Base-by-base conservation (phyloP, 2,113 vertebrate genomes). In the Ptyas mucosa region DNA sequence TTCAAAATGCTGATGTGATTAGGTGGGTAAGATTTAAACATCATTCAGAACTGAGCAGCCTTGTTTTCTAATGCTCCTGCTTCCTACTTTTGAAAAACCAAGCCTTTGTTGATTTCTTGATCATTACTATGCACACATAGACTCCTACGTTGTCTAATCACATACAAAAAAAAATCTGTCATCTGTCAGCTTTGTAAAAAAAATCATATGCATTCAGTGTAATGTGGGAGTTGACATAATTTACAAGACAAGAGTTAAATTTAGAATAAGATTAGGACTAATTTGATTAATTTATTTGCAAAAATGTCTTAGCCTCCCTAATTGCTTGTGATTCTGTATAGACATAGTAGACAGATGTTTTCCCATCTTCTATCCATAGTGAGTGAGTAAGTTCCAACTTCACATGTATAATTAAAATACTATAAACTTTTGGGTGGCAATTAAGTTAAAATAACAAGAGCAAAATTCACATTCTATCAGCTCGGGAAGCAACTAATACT, bases 271-370 rank as follows among this genome's bases (percentile, higher is more conserved):
- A 87, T 92, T 20, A 21, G 55, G 88, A 95, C 93, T 94, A 95
- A 96, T 93, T 54, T 90, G 87, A 94, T 92, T 95, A 94, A 51
- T 94, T 95, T 89, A 94, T 96, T 97, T 96, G 95, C 93, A 94
- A 94, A 94, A 93, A 92, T 53, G 93, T 92, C 85, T 2, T 64
- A 91, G 57, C 53, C 81, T 96, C 43, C n/a, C 21, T 95, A 96
- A 95, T 89, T 96, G 91, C 94, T 94, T 10, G 2, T 96, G 90
- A 94, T 88, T 95, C 95, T 96, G 88, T 95, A 96, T 94, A 95
- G 94, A 94, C 96, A 95, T 61, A 93, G 95, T 81, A 81, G 69
- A n/a, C 61, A 69, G 29, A 81, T 39, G 34, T 81, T 54, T 90
- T 92, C n/a, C 9, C 23, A 2, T 15, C 94, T 20, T 94, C 29